Conservation (phyloP, 2,113 vertebrate species). For the Equus quagga region DNA sequence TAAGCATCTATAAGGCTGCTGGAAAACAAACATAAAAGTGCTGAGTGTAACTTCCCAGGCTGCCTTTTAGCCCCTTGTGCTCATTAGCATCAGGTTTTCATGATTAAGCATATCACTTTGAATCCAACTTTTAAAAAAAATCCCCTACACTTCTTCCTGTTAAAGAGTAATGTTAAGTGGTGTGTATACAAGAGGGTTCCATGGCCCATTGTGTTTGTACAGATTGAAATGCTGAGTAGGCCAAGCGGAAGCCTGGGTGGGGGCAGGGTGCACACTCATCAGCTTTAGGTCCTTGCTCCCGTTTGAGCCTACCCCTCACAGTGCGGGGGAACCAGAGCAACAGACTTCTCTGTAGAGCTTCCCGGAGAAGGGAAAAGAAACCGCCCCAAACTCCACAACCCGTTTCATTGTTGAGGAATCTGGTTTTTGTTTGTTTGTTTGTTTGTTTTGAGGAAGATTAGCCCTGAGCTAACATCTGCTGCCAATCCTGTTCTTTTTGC, state of each 20-base stretch:
- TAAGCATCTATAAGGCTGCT: too few relatives aligned
- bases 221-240: slow-evolving; percentile 88
- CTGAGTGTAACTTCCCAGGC: not conserved
- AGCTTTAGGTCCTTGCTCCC: slow-evolving; percentile 85
- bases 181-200: slow-evolving; percentile 83
- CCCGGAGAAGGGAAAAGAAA: slow-evolving; percentile 63
- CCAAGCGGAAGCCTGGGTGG: slow-evolving; percentile 83
- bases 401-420: not conserved
- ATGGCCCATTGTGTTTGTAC: slow-evolving; percentile 87
- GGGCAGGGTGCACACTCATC: slow-evolving; percentile 83
- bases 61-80: not conserved
- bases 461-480: too few relatives aligned
- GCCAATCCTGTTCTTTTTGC: too few relatives aligned
- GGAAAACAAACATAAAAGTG: not conserved
- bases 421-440: not conserved
- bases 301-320: slow-evolving; percentile 86
- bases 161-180: slow-evolving; percentile 86
- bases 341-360: slow-evolving; percentile 73
- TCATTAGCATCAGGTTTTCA: slow-evolving; percentile 58
- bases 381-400: not conserved
- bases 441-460: too few relatives aligned
- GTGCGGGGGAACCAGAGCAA: slow-evolving; percentile 78
- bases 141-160: slow-evolving; percentile 83
- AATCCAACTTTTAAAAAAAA: slow-evolving; percentile 76
- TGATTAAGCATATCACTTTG: slow-evolving; percentile 73